Base-by-base conservation (phyloP, 2,797 vertebrate genomes). In the Gobio occitaniae region DNA sequence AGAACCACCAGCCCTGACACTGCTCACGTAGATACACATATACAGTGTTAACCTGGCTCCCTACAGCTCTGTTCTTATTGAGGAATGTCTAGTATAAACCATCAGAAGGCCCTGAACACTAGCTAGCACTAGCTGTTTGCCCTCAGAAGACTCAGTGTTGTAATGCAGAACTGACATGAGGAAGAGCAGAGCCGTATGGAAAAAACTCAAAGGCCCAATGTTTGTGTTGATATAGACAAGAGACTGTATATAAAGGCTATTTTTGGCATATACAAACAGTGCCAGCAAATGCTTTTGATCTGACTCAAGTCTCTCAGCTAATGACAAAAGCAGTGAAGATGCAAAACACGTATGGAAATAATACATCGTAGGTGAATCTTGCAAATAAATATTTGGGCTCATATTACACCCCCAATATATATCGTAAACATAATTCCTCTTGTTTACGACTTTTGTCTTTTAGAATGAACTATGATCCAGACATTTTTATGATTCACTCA, bases 31-130 rank as follows among this genome's bases (percentile, higher is more conserved):
- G 21, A 32, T 59, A 36, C 29, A 32, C 54, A 61, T 15, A 74
- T 16, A 32, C 4, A 12, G 50, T 12, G 32, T 41, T 75, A 59
- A 82, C 78, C 70, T 41, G 59, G 19, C 48, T 17, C 47, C 29
- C 19, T 54, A 54, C 56, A 82, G 77, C 41, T 38, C 59, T 81
- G 61, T 21, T 61, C 36, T 71, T 44, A 29, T 79, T 71, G 56
- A 77, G 75, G 86, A 90, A 90, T 88, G 82, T 83, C 56, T 78
- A 84, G 66, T 41, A 76, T 86, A 90, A 89, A 88, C 87, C 77
- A 74, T 69, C 75, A 63, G 78, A 84, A 85, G 85, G 61, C 36
- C 56, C 69, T 65, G 66, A 36, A 44, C 76, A 54, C 25, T 8
- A 8, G 25, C 61, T 65, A 32, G 61, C 52, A 10, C 47, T 56